Evolutionary conservation across 2,888 invertebrate genomes (phyloP).

Genomic region (Ametastegia equiseti): DNA sequence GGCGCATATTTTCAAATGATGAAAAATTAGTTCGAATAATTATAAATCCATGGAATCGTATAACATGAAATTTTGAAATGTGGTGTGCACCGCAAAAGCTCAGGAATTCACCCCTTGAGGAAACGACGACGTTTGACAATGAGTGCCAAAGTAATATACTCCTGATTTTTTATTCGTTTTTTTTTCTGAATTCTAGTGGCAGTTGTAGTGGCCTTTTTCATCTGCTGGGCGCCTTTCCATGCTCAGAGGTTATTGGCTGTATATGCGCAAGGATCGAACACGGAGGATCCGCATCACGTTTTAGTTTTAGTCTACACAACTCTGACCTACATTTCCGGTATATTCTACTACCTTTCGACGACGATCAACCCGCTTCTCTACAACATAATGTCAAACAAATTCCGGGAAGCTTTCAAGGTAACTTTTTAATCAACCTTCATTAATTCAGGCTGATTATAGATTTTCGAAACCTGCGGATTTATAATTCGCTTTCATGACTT

Average conservation of each 20-base stretch:
- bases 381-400: constrained; percentile 85
- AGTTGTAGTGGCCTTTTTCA: constrained; percentile 88
- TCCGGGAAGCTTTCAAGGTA: constrained; percentile 84
- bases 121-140: no score
- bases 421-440: constrained; percentile 60
- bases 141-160: no score
- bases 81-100: no score
- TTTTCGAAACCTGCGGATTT: no score
- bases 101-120: no score
- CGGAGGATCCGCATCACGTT: constrained; percentile 76
- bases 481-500: neutral
- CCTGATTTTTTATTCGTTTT: neutral
- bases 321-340: constrained; percentile 82
- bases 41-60: no score
- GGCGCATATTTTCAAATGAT: no score
- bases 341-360: constrained; percentile 83
- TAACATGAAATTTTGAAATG: no score
- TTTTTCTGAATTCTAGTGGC: constrained; percentile 81
- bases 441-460: neutral
- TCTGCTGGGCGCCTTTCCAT: constrained; percentile 96
- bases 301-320: constrained; percentile 76
- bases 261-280: constrained; percentile 80
- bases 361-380: constrained; percentile 85
- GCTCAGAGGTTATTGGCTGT: constrained; percentile 92
- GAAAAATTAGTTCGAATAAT: no score